Base-by-base conservation (phyloP, 2,797 vertebrate species). In the Chanos chanos region DNA sequence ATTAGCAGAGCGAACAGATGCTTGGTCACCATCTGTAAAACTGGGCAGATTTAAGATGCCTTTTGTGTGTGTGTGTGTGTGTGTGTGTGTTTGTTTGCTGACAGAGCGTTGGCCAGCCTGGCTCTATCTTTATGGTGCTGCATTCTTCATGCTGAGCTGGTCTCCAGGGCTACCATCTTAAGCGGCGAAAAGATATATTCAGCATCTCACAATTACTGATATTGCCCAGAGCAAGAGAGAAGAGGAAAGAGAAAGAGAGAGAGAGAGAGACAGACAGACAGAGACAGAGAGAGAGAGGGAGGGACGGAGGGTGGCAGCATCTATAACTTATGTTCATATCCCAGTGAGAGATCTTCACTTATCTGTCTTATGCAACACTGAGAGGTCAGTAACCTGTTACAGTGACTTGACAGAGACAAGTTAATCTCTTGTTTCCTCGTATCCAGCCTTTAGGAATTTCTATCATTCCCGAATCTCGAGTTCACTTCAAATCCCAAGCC, bases 81-180 rank as follows among this genome's bases (percentile, higher is more conserved):
- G 28, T 30, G 19, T 52, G 19, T 52, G 24, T 36, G 54, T 65
- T 13, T 45, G 49, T 25, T 55, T 39, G 27, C 13, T 33, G 48
- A 5, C 51, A 30, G 4, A 7, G 51, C 61, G 37, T 39, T 19
- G 58, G 54, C 61, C 64, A 51, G 54, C 31, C 48, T 40, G 36
- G 36, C 45, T 27, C 63, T 31, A 52, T 61, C 61, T 72, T 76
- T 60, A 62, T 71, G 72, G 53, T 57, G n/a, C 36, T 60, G 61
- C 73, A 72, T 79, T 58, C 30, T 66, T 80, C 76, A 72, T 82
- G 78, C 78, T 86, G 84, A 83, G 79, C 68, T 79, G 61, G 72
- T 83, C 73, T 66, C 74, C 54, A 44, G 73, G 73, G 80, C 74
- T 66, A 66, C 68, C 22, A 58, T 61, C 71, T 77, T 48, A 76